phyloP scores from a whole-genome alignment of 1,140 invertebrate genomes.

The Meloidogyne exigua region DNA sequence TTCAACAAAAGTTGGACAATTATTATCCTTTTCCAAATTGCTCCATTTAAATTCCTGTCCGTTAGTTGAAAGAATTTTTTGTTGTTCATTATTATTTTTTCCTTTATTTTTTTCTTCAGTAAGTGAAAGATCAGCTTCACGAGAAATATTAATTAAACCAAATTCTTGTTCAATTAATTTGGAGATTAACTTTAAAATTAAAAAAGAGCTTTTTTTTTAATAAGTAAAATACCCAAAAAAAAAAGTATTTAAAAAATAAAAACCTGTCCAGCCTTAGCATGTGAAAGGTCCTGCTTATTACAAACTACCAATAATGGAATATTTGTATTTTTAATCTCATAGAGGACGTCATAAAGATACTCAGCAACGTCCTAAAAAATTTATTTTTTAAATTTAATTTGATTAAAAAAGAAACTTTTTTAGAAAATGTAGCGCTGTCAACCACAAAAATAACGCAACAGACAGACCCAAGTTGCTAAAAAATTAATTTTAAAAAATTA shows the following conservation, averaged over 20 bases:
- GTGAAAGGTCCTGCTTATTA: constrained; percentile 47
- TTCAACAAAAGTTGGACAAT: constrained; percentile 20
- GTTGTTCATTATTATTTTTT: background rate
- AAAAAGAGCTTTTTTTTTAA: no score
- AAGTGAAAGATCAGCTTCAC: constrained; percentile 32
- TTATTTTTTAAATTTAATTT: background rate
- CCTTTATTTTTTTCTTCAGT: constrained; percentile 6
- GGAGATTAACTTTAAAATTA: constrained; percentile 24
- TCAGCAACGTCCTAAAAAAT: constrained; percentile 48
- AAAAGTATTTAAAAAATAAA: constrained; percentile 5
- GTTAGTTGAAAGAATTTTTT: constrained; percentile 24
- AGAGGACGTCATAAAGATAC: constrained; percentile 50
- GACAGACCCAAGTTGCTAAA: constrained; percentile 18
- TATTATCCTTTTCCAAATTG: constrained; percentile 5
- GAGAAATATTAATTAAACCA: constrained; percentile 38
- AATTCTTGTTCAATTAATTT: constrained; percentile 32
- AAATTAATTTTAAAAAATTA: background rate
- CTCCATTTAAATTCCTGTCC: constrained; percentile 30
- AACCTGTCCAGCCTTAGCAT: constrained; percentile 25
- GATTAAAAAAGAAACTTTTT: constrained; percentile 25
- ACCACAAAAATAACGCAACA: constrained; percentile 48
- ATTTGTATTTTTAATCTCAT: constrained; percentile 18
- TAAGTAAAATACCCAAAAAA: no score
- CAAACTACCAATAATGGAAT: constrained; percentile 44
- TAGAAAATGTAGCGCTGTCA: constrained; percentile 47